Percentiles rank a stretch among this genome's conserved stretches.
Evolutionary conservation across 2,797 vertebrate genomes (phyloP).

Genomic region (Dicrostonyx torquatus): DNA sequence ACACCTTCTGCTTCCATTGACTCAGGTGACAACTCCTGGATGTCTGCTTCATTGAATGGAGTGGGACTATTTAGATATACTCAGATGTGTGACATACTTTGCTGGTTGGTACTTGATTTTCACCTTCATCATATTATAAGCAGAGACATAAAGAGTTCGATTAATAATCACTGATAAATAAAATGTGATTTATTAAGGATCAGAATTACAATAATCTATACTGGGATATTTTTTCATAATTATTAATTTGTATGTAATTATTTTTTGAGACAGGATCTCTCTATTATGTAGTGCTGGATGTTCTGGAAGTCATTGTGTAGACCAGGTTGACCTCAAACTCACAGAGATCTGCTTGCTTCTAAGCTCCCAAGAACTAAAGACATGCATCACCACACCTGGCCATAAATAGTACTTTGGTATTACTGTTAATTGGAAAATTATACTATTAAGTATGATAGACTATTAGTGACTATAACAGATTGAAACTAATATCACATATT

Average conservation of each 20-base stretch:
- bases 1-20: background rate
- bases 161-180: background rate
- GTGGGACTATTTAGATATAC: background rate
- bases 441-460: constrained; percentile 18
- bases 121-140: background rate
- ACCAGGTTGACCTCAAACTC: background rate
- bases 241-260: background rate
- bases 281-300: background rate
- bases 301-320: background rate
- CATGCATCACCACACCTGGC: background rate
- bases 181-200: constrained; percentile 19
- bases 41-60: background rate
- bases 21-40: background rate
- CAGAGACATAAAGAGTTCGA: background rate
- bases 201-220: background rate
- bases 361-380: background rate
- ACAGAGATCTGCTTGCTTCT: background rate
- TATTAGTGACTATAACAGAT: background rate
- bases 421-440: background rate
- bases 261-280: background rate
- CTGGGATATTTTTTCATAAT: background rate
- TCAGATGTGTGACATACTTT: background rate
- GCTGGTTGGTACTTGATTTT: background rate
- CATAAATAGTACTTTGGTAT: background rate
- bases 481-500: constrained; percentile 9